phyloP scores from a whole-genome alignment of 2,113 vertebrate species.

The Ctenomys sociabilis region DNA sequence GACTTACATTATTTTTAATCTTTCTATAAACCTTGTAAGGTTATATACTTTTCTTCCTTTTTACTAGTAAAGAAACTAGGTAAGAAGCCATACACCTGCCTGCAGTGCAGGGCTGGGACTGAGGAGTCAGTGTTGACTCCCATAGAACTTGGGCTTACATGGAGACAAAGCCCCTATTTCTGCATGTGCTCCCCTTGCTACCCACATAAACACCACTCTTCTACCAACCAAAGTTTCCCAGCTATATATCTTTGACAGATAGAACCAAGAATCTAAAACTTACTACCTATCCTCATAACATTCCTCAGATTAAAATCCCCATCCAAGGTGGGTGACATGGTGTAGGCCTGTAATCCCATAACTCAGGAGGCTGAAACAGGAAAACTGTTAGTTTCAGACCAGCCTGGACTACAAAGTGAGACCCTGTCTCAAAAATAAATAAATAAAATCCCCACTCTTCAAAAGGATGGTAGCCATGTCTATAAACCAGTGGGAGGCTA shows the following conservation, averaged over 20 bases:
- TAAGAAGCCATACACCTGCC: not conserved
- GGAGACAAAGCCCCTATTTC: not conserved
- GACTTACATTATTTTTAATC: conserved; percentile 15
- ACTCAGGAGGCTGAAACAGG: too few relatives aligned
- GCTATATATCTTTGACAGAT: not conserved
- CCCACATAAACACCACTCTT: not conserved
- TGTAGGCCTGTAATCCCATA: too few relatives aligned
- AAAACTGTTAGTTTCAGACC: too few relatives aligned
- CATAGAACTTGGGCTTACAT: not conserved
- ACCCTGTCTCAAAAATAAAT: too few relatives aligned
- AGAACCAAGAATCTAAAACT: conserved; percentile 17
- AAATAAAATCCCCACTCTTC: conserved; percentile 23
- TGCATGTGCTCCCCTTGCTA: accelerated
- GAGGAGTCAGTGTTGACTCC: not conserved
- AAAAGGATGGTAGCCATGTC: not conserved
- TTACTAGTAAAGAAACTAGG: conserved; percentile 16
- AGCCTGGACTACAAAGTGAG: too few relatives aligned
- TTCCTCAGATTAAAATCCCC: conserved; percentile 47
- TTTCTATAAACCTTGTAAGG: not conserved
- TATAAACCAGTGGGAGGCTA: not conserved
- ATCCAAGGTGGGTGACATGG: too few relatives aligned
- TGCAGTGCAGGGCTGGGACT: not conserved
- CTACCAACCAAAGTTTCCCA: not conserved
- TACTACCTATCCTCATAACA: conserved; percentile 13
- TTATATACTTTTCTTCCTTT: conserved; percentile 39